phyloP scores from a whole-genome alignment of 2,888 invertebrate species.

The Pteria penguin region DNA sequence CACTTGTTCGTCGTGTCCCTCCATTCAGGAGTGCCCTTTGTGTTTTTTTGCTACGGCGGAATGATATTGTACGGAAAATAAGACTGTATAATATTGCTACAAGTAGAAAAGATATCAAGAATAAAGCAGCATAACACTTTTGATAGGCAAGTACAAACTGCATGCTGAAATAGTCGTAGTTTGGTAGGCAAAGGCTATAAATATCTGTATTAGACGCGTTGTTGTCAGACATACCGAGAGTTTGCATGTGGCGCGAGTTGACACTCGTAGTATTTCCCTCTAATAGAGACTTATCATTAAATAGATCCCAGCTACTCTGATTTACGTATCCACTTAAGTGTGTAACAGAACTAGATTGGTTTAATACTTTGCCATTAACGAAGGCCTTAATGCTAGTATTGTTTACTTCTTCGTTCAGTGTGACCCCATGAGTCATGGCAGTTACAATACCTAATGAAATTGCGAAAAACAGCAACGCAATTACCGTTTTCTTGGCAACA shows the following conservation, averaged over 20 bases:
- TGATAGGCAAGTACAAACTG: slow-evolving; percentile 52
- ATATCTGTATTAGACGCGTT: slow-evolving; percentile 21
- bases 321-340: not conserved
- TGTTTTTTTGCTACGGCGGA: slow-evolving; percentile 45
- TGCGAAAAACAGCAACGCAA: slow-evolving; percentile 30
- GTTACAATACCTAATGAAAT: slow-evolving; percentile 37
- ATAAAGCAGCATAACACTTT: slow-evolving; percentile 55
- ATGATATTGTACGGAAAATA: slow-evolving; percentile 53
- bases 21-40: slow-evolving; percentile 19
- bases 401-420: not conserved
- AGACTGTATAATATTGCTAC: slow-evolving; percentile 54
- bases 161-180: slow-evolving; percentile 43
- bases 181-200: slow-evolving; percentile 49
- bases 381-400: not conserved
- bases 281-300: not conserved
- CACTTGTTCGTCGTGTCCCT: slow-evolving; percentile 9
- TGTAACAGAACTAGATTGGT: not conserved
- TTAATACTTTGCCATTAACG: not conserved
- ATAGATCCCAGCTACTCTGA: not conserved
- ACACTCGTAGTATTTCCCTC: not conserved
- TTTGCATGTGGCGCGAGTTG: not conserved
- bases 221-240: not conserved
- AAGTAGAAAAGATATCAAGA: slow-evolving; percentile 52
- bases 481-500: slow-evolving; percentile 44
- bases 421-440: slow-evolving; percentile 35